Percentiles rank a stretch among this genome's conserved stretches.
Conservation (phyloP, 1,140 invertebrate species). For the Lepidotrigona ventralis region DNA sequence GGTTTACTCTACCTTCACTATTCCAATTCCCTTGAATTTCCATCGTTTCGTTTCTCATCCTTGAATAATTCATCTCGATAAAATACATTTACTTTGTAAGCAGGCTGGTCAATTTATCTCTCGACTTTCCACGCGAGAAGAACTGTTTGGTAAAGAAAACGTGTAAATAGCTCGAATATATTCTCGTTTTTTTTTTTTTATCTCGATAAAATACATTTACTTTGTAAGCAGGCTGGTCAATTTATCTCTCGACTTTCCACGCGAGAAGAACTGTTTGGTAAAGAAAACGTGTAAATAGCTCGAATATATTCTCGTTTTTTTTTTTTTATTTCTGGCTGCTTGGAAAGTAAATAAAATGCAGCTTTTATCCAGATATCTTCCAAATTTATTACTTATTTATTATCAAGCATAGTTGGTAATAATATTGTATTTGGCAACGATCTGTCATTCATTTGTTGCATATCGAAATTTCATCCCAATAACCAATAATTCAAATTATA, state of each 20-base stretch:
- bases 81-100: background rate
- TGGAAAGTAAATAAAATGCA: background rate
- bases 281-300: background rate
- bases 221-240: background rate
- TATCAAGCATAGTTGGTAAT: no score
- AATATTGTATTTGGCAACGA: no score
- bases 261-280: background rate
- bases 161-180: background rate
- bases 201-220: constrained; percentile 6
- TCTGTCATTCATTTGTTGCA: no score
- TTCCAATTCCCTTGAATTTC: background rate
- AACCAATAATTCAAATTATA: no score
- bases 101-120: constrained; percentile 18
- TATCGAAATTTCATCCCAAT: no score
- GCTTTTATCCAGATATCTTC: background rate
- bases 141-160: no score
- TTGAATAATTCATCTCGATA: constrained; percentile 68
- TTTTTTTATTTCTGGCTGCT: background rate
- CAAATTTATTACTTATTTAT: no score
- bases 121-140: background rate
- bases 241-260: constrained; percentile 12
- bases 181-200: constrained; percentile 44
- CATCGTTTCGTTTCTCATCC: constrained; percentile 1
- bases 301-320: background rate
- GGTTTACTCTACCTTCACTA: background rate